Percentiles rank a stretch among this genome's conserved stretches.
phyloP scores from a whole-genome alignment of 1,140 invertebrate species.

The Pseudomyrmex gracilis region DNA sequence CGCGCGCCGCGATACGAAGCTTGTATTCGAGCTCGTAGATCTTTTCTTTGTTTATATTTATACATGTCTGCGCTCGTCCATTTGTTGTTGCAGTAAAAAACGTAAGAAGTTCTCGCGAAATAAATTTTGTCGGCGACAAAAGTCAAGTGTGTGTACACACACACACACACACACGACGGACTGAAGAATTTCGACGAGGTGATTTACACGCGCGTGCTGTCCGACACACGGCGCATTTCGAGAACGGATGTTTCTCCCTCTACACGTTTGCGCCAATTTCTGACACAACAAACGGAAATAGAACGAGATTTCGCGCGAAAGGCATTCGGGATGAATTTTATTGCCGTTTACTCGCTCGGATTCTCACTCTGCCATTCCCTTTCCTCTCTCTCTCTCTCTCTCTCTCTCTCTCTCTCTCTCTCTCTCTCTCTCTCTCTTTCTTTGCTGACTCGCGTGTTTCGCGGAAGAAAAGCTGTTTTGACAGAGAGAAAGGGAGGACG shows the following conservation, averaged over 20 bases:
- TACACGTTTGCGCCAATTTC: slow-evolving; percentile 23
- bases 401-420: background rate
- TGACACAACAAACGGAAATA: slow-evolving; percentile 22
- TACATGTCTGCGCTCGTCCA: no score
- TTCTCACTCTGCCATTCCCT: slow-evolving; percentile 13
- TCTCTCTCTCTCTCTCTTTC: background rate
- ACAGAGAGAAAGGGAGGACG: background rate
- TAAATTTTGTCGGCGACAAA: no score
- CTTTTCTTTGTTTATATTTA: no score
- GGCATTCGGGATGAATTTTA: slow-evolving; percentile 30
- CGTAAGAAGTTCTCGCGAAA: no score
- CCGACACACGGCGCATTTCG: slow-evolving; percentile 2
- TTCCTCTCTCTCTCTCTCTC: background rate
- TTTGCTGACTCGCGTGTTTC: slow-evolving; percentile 27
- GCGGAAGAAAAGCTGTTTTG: slow-evolving; percentile 26
- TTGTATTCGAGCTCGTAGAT: no score
- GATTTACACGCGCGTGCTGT: no score
- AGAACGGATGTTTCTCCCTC: slow-evolving; percentile 32
- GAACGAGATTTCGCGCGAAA: slow-evolving; percentile 38
- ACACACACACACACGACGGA: no score
- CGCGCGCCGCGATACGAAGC: no score
- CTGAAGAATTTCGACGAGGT: no score
- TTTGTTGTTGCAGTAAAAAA: no score
- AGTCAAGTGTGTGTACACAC: no score
- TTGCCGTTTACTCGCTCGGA: slow-evolving; percentile 42